Evolutionary conservation across 2,113 vertebrate genomes (phyloP).

Genomic region (Zosterops japonicus): DNA sequence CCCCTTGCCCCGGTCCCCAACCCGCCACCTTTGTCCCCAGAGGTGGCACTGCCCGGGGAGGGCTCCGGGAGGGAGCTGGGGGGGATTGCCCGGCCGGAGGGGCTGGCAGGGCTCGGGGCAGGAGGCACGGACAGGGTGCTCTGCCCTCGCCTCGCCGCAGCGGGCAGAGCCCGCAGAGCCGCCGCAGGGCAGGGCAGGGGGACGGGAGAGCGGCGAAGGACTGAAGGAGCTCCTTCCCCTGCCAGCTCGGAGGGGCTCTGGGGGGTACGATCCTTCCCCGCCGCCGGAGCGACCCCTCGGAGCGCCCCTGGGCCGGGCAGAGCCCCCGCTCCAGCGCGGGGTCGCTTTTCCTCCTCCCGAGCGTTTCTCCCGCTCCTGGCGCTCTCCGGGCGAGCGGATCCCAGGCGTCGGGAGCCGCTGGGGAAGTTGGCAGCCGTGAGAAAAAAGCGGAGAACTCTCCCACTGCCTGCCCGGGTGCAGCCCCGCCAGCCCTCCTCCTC

Average conservation of each 20-base stretch:
- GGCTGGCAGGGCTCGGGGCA: neutral
- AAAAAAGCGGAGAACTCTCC: neutral
- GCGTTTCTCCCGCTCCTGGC: neutral
- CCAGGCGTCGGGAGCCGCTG: neutral
- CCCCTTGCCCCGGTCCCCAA: neutral
- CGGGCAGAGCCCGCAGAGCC: conserved; percentile 12
- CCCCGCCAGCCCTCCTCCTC: neutral
- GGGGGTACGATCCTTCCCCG: neutral
- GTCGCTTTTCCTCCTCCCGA: neutral
- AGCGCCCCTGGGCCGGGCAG: neutral
- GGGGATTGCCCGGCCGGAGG: neutral
- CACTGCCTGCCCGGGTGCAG: neutral
- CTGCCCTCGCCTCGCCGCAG: conserved; percentile 10
- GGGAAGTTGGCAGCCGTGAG: conserved; percentile 44
- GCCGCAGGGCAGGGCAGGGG: conserved; percentile 4
- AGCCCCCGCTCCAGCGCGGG: neutral
- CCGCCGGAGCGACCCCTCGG: neutral
- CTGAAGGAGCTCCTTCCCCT: neutral
- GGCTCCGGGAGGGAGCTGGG: neutral
- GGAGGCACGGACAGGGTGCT: neutral
- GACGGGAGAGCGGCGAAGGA: neutral
- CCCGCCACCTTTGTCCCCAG: neutral
- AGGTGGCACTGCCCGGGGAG: neutral
- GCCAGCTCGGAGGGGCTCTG: neutral
- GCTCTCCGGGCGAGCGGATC: neutral